Base-by-base conservation (phyloP, 2,888 invertebrate genomes). In the Meteorus colon region DNA sequence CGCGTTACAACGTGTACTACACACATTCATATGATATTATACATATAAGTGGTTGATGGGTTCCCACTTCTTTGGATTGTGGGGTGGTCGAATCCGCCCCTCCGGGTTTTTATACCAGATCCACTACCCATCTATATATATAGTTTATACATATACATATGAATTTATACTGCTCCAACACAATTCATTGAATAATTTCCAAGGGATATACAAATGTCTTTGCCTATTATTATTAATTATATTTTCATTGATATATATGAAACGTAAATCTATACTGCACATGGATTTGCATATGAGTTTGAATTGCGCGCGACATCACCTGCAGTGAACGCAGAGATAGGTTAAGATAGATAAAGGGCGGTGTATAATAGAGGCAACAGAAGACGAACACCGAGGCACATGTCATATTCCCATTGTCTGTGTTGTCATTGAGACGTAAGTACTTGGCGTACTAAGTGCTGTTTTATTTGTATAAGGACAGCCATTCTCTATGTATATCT, bases 401-500 rank as follows among this genome's bases (percentile, higher is more conserved):
- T 88, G 89, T 88, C 88, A 85, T 87, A 87, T 88, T 89, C 86
- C 86, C 88, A 89, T 89, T 89, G 87, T 88, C 87, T 86, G 84
- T 86, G 85, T 88, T 86, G 85, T 86, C 85, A 82, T 81, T 83
- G 70, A 83, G 80, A 82, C 83, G 80, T 85, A 86, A 87, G 87
- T 86, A 86, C 87, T 84, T 80, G 24, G 55, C 79, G 83, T 82
- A 81, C 87, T 87, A 86, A 89, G 89, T 89, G 87, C 86, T 87
- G 86, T 89, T 89, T 89, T 88, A 89, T 89, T 89, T 89, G 88
- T 87, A 82, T 87, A 88, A 88, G 87, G 87, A 87, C 87, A 87
- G 83, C 85, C 86, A 87, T 86, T 86, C 4, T 55, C 48, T 41
- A 2, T 48, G 48, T 48, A 48, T 48, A 48, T 16, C 4, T 14